Conservation (phyloP, 2,888 invertebrate genomes). For the Julus scanicus region DNA sequence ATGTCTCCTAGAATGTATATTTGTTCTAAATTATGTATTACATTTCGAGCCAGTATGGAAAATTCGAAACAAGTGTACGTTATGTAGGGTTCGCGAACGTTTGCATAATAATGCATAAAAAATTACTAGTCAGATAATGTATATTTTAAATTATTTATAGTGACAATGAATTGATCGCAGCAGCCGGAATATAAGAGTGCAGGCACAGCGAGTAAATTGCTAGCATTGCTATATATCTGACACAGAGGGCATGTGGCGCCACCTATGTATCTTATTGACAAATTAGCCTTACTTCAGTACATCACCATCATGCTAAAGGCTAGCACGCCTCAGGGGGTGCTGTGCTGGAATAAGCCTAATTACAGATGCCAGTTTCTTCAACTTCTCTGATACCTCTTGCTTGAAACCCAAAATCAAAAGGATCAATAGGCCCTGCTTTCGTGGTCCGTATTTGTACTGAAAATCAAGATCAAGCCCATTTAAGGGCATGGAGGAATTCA, state of each 20-base stretch:
- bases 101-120: slow-evolving; percentile 24
- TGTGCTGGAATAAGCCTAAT: no score
- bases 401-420: no score
- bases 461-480: no score
- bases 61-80: neutral
- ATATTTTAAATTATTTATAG: slow-evolving; percentile 34
- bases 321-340: no score
- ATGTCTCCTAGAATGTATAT: neutral
- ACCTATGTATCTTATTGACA: neutral
- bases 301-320: no score
- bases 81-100: neutral
- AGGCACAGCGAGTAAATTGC: neutral
- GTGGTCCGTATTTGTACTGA: no score
- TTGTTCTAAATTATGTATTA: slow-evolving; percentile 10
- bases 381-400: no score
- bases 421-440: no score
- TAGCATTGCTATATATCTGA: neutral
- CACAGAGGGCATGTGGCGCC: neutral
- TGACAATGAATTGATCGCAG: slow-evolving; percentile 30
- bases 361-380: no score
- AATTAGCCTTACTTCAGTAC: no score
- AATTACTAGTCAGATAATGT: slow-evolving; percentile 24
- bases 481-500: no score
- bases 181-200: neutral
- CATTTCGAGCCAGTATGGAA: neutral